A percentile compares a stretch with the other conserved stretches of the same genome.
phyloP scores from a whole-genome alignment of 2,888 invertebrate genomes.

The Choreutis nemorana region DNA sequence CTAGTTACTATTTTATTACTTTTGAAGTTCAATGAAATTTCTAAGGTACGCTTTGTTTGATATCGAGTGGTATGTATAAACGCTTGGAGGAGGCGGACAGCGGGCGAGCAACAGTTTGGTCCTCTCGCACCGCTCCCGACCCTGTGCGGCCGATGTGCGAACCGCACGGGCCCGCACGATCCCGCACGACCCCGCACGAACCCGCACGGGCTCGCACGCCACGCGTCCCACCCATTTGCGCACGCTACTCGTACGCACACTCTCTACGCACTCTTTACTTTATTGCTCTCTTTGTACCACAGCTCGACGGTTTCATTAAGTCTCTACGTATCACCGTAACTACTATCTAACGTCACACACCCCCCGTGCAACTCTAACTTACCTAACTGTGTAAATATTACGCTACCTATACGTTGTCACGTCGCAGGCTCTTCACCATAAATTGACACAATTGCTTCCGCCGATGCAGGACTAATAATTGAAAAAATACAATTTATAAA shows the following conservation, averaged over 20 bases:
- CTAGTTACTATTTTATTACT: not conserved
- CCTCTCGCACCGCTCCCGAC: constrained; percentile 24
- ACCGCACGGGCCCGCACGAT: no score
- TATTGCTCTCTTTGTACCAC: constrained; percentile 62
- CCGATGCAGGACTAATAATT: constrained; percentile 40
- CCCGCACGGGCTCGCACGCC: constrained; percentile 21
- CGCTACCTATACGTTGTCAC: constrained; percentile 39
- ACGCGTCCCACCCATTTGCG: no score
- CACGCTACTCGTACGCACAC: constrained; percentile 42
- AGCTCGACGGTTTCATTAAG: constrained; percentile 63
- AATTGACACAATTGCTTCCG: constrained; percentile 48
- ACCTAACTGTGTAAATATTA: constrained; percentile 37
- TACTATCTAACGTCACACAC: constrained; percentile 39
- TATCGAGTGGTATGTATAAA: not conserved
- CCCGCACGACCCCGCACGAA: no score
- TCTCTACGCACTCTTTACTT: constrained; percentile 40
- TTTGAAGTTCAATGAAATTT: not conserved
- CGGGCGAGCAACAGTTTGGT: constrained; percentile 32
- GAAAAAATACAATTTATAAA: constrained; percentile 42
- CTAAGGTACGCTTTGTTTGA: not conserved
- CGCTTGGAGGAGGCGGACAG: constrained; percentile 1
- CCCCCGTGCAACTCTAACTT: constrained; percentile 33
- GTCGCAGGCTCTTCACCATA: constrained; percentile 47
- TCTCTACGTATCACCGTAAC: constrained; percentile 61
- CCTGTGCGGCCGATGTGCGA: not conserved